Conservation (phyloP, 1,140 invertebrate genomes). For the Bicyclus anynana region DNA sequence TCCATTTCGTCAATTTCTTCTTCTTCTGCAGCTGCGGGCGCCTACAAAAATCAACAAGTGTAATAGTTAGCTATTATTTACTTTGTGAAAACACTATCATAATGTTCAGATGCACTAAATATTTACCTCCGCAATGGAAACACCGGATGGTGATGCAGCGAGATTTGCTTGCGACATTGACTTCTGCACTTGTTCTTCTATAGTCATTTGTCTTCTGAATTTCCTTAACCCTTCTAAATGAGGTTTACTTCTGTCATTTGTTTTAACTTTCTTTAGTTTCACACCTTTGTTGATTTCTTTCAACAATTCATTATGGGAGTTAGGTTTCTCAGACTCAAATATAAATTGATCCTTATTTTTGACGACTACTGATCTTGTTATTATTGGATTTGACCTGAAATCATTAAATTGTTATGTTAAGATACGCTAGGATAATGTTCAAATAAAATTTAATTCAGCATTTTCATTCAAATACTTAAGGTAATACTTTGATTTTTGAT, state of each 20-base stretch:
- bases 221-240: conserved; percentile 89
- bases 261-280: conserved; percentile 85
- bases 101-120: neutral
- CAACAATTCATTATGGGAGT: conserved; percentile 89
- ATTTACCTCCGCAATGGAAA: conserved; percentile 50
- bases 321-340: conserved; percentile 91
- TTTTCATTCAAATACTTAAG: too few species aligned
- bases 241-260: conserved; percentile 92
- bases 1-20: conserved; percentile 89
- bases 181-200: conserved; percentile 91
- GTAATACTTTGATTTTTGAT: too few species aligned
- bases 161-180: conserved; percentile 83
- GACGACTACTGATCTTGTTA: conserved; percentile 79
- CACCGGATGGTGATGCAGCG: conserved; percentile 63
- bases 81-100: too few species aligned
- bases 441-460: too few species aligned
- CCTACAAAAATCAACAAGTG: neutral
- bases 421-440: too few species aligned
- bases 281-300: conserved; percentile 90
- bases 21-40: conserved; percentile 68
- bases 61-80: neutral
- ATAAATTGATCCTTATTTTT: conserved; percentile 88
- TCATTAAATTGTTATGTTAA: conserved; percentile 10
- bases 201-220: conserved; percentile 91
- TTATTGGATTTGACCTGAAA: conserved; percentile 78